phyloP scores from a whole-genome alignment of 2,113 vertebrate genomes.

The Anhinga anhinga region DNA sequence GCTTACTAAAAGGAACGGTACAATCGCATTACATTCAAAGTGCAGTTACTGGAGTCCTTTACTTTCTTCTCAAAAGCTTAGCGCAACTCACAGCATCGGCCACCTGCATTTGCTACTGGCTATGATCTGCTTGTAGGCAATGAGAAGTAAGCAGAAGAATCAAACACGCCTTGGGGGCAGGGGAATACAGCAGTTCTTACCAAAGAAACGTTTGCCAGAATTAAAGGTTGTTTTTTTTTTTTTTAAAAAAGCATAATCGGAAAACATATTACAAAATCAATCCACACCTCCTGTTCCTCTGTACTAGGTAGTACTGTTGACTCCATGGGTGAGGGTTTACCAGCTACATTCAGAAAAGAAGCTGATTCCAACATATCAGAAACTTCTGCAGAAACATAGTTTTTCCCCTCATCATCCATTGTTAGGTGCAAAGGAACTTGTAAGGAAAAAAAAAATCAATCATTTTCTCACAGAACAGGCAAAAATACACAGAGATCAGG shows the following conservation, averaged over 20 bases:
- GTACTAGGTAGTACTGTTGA: background rate
- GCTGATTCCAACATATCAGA: background rate
- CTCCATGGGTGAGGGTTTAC: background rate
- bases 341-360: background rate
- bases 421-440: background rate
- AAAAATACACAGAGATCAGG: accelerated
- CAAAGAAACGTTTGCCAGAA: background rate
- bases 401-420: conserved; percentile 4
- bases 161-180: background rate
- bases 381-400: background rate
- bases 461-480: background rate
- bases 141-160: background rate
- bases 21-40: background rate
- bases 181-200: background rate
- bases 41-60: background rate
- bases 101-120: background rate
- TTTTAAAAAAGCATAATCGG: too few relatives aligned
- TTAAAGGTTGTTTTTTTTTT: too few relatives aligned
- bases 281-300: conserved; percentile 36
- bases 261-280: background rate
- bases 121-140: background rate
- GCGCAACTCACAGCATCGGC: accelerated
- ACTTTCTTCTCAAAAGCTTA: background rate
- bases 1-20: background rate
- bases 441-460: accelerated